These are phyloP conservation scores for Helicoverpa assulta DNA, from an alignment of 2,888 invertebrate species.

Conservation along the genomic window DNA sequence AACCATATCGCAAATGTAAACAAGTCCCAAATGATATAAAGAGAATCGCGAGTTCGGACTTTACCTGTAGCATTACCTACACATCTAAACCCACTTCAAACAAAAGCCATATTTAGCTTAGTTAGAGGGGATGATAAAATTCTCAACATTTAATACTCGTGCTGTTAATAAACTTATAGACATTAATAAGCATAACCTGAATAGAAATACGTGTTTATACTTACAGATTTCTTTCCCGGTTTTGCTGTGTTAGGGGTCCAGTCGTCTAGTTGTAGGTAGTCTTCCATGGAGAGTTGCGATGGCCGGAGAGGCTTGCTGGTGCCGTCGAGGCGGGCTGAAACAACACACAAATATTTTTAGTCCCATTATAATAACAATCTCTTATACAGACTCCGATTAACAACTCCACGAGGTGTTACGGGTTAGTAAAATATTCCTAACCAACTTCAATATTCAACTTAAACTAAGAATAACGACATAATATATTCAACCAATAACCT, in stretches of 20 bases:
- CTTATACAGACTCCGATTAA: slow-evolving; percentile 18
- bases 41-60: slow-evolving; percentile 12
- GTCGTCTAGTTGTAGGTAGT: slow-evolving; percentile 97
- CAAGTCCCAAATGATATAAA: slow-evolving; percentile 16
- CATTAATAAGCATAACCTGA: slow-evolving; percentile 1
- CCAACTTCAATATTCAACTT: slow-evolving; percentile 45
- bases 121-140: slow-evolving; percentile 12
- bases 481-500: slow-evolving; percentile 86
- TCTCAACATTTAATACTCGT: slow-evolving; percentile 17
- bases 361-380: slow-evolving; percentile 6
- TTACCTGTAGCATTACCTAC: neutral
- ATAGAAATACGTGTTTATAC: slow-evolving; percentile 69
- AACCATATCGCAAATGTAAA: slow-evolving; percentile 59
- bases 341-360: slow-evolving; percentile 71
- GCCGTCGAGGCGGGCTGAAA: slow-evolving; percentile 97
- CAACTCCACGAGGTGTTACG: slow-evolving; percentile 14
- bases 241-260: slow-evolving; percentile 91
- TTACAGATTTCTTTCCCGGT: slow-evolving; percentile 97
- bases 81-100: slow-evolving; percentile 18
- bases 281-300: slow-evolving; percentile 95
- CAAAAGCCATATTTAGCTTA: slow-evolving; percentile 19
- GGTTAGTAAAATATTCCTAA: slow-evolving; percentile 13
- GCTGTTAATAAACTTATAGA: neutral
- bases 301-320: slow-evolving; percentile 93
- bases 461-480: slow-evolving; percentile 54